Base-by-base conservation (phyloP, 2,797 vertebrate genomes). In the Poeciliopsis gracilis region DNA sequence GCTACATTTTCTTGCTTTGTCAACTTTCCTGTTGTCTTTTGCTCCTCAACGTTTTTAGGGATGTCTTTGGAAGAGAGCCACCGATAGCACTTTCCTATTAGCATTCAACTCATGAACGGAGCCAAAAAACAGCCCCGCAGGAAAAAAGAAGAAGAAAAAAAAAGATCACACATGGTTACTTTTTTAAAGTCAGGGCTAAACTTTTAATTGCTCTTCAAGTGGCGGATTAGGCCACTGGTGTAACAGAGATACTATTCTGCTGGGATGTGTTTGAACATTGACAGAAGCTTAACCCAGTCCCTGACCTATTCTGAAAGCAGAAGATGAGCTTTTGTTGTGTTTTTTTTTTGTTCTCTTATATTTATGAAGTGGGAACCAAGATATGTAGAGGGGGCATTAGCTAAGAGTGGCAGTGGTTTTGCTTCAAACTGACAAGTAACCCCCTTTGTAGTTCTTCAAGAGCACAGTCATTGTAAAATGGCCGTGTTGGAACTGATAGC, bases 201-300 rank as follows among this genome's bases (percentile, higher is more conserved):
- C 93, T 95, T 95, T 95, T 95, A 95, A 95, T 96, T 96, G 94
- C 94, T 93, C 92, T 96, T 95, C 91, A 95, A 95, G 93, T 92
- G 89, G 85, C 33, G 90, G 93, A 95, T 95, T 95, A 95, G 93
- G 89, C 90, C 88, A 90, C 87, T 92, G 92, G 91, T 91, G 90
- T 89, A 92, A 93, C 89, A 91, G 87, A 93, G 90, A 94, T 93
- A 93, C 89, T 89, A 92, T 94, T 95, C 93, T 89, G 79, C 82
- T 77, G 88, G 91, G 90, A 84, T 83, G 87, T 82, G 78, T 92
- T 92, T 92, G 89, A 92, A 92, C 85, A 91, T 90, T 92, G 93
- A 93, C 88, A 93, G 84, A 91, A 93, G 92, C 91, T 93, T 89
- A 93, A 85, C 70, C 85, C 83, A 87, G 93, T 87, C 94, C 85